Base-by-base conservation (phyloP, 1,140 invertebrate genomes). In the Galendromus occidentalis region DNA sequence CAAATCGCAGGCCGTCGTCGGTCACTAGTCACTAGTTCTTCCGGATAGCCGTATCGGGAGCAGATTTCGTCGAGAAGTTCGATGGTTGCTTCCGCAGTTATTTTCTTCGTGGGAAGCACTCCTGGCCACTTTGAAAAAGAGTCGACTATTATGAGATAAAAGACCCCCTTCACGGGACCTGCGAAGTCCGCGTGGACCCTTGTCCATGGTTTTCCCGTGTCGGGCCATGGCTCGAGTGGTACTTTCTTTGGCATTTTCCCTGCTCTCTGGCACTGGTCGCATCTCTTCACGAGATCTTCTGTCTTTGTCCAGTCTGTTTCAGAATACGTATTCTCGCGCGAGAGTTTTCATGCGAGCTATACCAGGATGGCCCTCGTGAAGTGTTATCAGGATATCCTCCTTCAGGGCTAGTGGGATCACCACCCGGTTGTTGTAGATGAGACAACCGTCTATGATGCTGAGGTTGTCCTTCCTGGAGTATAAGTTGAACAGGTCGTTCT, bases 121-220 rank as follows among this genome's bases (percentile, higher is more conserved):
- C 83, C 79, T 30, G 70, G 73, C 68, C 73, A 80, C 68, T 80
- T 80, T 5, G 74, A 75, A 66, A 71, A 73, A 1, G 76, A 72
- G 66, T 80, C 77, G 0, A 79, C 72, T 0, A 80, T 51, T 0
- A 80, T 70, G 0, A 80, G 67, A 41, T 76, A 74, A 59, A 65
- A 42, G 0, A 45, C 51, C 7, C 70, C 72, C 17, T 70, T 66
- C 14, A 78, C 71, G 6, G 75, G 74, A n/a, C 75, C 76, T n/a
- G 72, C 72, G 71, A 72, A 76, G 72, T 80, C 77, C 7, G 74
- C 66, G 68, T 77, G 77, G 69, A 73, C 51, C 39, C 71, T 55
- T 18, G 55, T 47, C 74, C 73, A 76, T 7, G 72, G 71, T 22
- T 67, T 51, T 17, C 63, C 47, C 17, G 73, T 71, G 42, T 42